Evolutionary conservation across 1,140 invertebrate species (phyloP), one percentile per base, ranked within the genome.

Genomic region (Sinella curviseta): DNA sequence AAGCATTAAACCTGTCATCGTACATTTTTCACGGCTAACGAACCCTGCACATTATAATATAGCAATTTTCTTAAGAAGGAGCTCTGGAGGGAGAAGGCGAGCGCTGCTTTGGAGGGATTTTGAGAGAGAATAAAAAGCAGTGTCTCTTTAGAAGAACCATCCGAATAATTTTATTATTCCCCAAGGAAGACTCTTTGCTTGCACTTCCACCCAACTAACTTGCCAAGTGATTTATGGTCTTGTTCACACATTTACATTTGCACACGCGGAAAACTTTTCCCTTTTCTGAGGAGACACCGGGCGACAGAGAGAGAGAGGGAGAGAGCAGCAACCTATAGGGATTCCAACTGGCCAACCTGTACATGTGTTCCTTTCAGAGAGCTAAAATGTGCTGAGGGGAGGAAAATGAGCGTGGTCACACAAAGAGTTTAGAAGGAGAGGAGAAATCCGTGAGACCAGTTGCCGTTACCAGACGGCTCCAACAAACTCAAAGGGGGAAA

Each of bases 1-100:
- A 65, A 70, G 65, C 65, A 70, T 30, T 70, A 70, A 70, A 70
- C 2, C 65, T 70, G 65, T 70, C 65, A 70, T 24, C 65, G 24
- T 70, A 12, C n/a, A 16, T 26, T 65, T 70, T 70, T 60, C 24
- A 26, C 4, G 24, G 57, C 14, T 16, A 60, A 60, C 24, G 57
- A 26, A 60, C 57, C 57, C 57, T 60, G 24, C 24, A n/a, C 24
- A 26, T 3, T 60, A 60, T 3, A 26, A 60, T n/a, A 3, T 26
- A 60, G 12, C 4, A 26, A 17, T 60, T 12, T 60, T 60, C 57
- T 60, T 16, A 60, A 4, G 57, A 17, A 60, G 12, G 8, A 48
- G 39, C 20, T 8, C 39, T 48, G 20, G 39, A 20, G 39, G 57
- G 4, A 70, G 55, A 17, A 60, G 55, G 55, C 12, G 14, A 70